phyloP scores from a whole-genome alignment of 2,113 vertebrate genomes.

The Paraplagusia blochii region DNA sequence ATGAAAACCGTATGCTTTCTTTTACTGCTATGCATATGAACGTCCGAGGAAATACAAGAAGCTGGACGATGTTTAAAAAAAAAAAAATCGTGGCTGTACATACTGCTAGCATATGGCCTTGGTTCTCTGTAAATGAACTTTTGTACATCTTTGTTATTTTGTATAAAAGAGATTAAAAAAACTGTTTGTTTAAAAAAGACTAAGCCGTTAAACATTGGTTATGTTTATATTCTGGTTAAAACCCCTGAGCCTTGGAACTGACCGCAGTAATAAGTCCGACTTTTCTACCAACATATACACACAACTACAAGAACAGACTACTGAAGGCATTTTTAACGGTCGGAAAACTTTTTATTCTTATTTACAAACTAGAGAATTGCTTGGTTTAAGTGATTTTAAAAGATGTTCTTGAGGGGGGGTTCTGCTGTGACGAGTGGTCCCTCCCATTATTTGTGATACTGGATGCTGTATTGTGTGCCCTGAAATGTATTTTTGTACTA shows the following conservation, averaged over 20 bases:
- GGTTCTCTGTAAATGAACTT: conserved; percentile 99
- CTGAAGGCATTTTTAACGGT: conserved; percentile 95
- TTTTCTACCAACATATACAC: conserved; percentile 88
- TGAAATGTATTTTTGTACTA: conserved; percentile 99
- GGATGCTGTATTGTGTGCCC: conserved; percentile 97
- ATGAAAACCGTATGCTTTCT: conserved; percentile 76
- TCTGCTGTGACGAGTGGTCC: conserved; percentile 86
- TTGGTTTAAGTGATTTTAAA: conserved; percentile 91
- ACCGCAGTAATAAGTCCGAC: conserved; percentile 94
- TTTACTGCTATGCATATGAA: conserved; percentile 92
- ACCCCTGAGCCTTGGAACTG: conserved; percentile 98
- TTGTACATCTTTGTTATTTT: conserved; percentile 99
- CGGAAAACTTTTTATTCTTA: conserved; percentile 94
- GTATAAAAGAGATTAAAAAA: conserved; percentile 86
- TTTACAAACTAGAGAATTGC: conserved; percentile 84
- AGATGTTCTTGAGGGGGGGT: conserved; percentile 82
- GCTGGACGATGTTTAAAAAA: conserved; percentile 82
- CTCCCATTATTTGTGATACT: conserved; percentile 98
- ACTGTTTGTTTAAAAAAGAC: conserved; percentile 78
- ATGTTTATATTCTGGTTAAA: conserved; percentile 96
- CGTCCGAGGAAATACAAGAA: conserved; percentile 73
- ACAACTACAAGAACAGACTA: conserved; percentile 50
- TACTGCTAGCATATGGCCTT: conserved; percentile 96
- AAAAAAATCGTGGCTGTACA: conserved; percentile 90
- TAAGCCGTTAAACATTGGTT: conserved; percentile 74